These are phyloP conservation scores for Sphaerophoria rueppellii DNA, from an alignment of 2,888 invertebrate genomes.

Conservation along the genomic window DNA sequence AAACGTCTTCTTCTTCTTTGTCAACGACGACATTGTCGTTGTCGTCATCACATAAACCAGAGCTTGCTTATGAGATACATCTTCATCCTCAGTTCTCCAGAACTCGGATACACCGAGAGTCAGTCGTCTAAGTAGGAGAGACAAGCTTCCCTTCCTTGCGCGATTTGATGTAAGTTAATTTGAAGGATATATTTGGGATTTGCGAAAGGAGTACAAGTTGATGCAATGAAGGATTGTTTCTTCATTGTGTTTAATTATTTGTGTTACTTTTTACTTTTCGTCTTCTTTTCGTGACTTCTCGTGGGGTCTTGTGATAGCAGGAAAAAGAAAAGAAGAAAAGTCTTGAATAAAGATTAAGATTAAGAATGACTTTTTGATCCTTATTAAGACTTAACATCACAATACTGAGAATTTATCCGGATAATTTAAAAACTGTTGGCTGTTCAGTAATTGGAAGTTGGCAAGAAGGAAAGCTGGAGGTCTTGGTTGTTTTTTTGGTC, in stretches of 20 bases:
- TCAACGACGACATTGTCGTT: slow-evolving; percentile 30
- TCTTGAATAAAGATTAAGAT: slow-evolving; percentile 16
- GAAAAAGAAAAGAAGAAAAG: neutral
- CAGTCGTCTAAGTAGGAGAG: neutral
- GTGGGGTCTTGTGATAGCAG: neutral
- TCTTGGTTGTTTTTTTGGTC: too few species aligned
- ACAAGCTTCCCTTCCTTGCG: neutral
- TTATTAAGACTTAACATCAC: slow-evolving; percentile 7
- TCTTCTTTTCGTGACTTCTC: neutral
- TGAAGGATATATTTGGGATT: slow-evolving; percentile 63
- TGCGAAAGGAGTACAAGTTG: slow-evolving; percentile 40
- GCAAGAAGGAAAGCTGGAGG: too few species aligned
- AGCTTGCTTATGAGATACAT: slow-evolving; percentile 32
- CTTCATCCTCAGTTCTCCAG: too few species aligned
- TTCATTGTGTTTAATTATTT: slow-evolving; percentile 40
- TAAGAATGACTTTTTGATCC: slow-evolving; percentile 24
- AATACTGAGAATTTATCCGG: slow-evolving; percentile 4
- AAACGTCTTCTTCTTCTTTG: slow-evolving; percentile 34
- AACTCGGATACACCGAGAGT: slow-evolving; percentile 26
- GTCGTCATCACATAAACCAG: neutral
- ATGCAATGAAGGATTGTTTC: slow-evolving; percentile 60
- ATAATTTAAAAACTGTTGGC: neutral
- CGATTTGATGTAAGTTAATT: slow-evolving; percentile 62
- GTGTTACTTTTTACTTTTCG: slow-evolving; percentile 7
- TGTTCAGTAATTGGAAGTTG: too few species aligned